phyloP scores from a whole-genome alignment of 1,140 invertebrate genomes.

The Macrostomum lignano region DNA sequence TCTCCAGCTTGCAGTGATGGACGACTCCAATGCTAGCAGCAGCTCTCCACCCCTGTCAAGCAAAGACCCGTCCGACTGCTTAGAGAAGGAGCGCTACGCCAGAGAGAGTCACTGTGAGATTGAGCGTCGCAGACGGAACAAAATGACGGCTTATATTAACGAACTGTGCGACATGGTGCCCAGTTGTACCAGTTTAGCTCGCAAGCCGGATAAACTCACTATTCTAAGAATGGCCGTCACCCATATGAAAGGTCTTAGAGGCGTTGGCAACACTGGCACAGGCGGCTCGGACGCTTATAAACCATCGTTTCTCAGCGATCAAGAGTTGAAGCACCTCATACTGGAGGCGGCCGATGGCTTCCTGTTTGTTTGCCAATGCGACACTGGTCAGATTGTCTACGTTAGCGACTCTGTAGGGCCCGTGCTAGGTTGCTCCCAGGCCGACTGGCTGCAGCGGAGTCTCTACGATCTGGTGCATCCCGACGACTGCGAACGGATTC shows the following conservation, averaged over 20 bases:
- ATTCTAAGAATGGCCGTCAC: conserved; percentile 96
- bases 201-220: conserved; percentile 94
- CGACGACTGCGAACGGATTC: conserved; percentile 79
- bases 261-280: conserved; percentile 29
- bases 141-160: conserved; percentile 99
- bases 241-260: conserved; percentile 85
- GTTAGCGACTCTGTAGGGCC: conserved; percentile 90
- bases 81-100: no score
- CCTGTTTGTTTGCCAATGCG: conserved; percentile 88
- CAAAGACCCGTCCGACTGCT: no score
- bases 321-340: conserved; percentile 92
- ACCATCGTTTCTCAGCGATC: conserved; percentile 89
- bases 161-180: conserved; percentile 99
- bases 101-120: conserved; percentile 99
- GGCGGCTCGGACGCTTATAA: conserved; percentile 89
- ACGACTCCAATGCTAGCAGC: no score
- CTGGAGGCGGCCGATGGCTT: conserved; percentile 96
- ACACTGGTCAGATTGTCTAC: conserved; percentile 79
- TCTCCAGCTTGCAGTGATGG: no score
- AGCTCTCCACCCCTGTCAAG: no score
- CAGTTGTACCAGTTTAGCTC: conserved; percentile 72
- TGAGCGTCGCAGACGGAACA: conserved; percentile 77
- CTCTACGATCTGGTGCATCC: conserved; percentile 85
- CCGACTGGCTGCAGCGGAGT: conserved; percentile 79
- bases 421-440: conserved; percentile 75